Evolutionary conservation across 1,140 invertebrate genomes (phyloP).

Genomic region (Orussus abietinus): DNA sequence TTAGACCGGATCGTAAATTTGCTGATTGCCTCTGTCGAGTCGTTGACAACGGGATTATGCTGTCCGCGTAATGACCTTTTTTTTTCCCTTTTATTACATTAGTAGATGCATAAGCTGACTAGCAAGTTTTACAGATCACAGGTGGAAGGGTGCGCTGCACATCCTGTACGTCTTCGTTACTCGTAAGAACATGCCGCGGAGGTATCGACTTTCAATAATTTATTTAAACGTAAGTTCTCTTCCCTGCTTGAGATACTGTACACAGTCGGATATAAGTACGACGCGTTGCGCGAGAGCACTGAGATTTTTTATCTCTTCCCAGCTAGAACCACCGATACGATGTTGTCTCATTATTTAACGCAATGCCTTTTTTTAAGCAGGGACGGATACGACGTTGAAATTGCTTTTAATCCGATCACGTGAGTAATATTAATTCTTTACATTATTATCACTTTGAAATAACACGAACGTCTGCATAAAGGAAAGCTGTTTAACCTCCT

Average conservation of each 20-base stretch:
- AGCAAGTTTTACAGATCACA: slow-evolving; percentile 30
- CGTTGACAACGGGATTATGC: not conserved
- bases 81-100: slow-evolving; percentile 3
- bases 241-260: too few species aligned
- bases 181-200: too few species aligned
- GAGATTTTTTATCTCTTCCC: slow-evolving; percentile 8
- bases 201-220: slow-evolving; percentile 17
- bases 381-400: too few species aligned
- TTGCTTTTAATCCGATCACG: slow-evolving; percentile 9
- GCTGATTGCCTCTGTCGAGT: not conserved
- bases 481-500: too few species aligned
- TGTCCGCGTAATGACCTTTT: not conserved
- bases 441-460: not conserved
- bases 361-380: too few species aligned
- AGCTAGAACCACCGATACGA: not conserved
- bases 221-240: slow-evolving; percentile 13
- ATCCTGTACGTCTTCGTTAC: too few species aligned
- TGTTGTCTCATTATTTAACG: slow-evolving; percentile 1
- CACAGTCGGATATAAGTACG: too few species aligned
- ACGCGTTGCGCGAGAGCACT: slow-evolving; percentile 4
- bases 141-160: slow-evolving; percentile 21
- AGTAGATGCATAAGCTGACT: slow-evolving; percentile 22
- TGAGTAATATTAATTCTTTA: not conserved
- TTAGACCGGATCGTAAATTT: not conserved
- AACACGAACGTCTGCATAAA: too few species aligned